These are phyloP conservation scores for Semnopithecus entellus DNA, from an alignment of 2,113 vertebrate species.

Conservation along the genomic window DNA sequence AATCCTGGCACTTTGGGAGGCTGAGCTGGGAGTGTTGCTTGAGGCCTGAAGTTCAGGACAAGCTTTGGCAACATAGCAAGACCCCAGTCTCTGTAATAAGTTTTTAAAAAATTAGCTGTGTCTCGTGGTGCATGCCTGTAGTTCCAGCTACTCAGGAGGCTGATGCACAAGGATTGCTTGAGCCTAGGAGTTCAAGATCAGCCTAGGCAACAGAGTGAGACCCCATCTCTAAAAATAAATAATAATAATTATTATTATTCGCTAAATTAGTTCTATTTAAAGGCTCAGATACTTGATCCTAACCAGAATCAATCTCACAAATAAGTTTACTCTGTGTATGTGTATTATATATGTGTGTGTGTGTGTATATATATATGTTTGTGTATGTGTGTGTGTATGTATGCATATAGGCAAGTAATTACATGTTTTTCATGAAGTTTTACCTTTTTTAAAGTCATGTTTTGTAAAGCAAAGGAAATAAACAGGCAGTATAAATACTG, in stretches of 20 bases:
- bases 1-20: no score
- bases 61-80: no score
- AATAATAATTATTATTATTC: background rate
- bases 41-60: no score
- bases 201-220: no score
- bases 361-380: background rate
- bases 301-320: background rate
- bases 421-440: background rate
- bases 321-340: background rate
- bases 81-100: no score
- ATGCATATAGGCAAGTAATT: background rate
- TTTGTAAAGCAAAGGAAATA: conserved; percentile 6
- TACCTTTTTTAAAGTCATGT: background rate
- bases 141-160: no score
- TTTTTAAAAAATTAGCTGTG: no score
- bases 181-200: no score
- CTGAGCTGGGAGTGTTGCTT: no score
- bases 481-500: background rate
- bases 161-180: no score
- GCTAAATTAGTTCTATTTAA: conserved; percentile 21
- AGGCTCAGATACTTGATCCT: background rate
- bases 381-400: accelerated
- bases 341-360: background rate
- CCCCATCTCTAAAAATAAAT: no score
- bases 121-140: no score